Percentiles rank a stretch among this genome's conserved stretches.
These are phyloP conservation scores for Ridgeia piscesae DNA, from an alignment of 1,140 invertebrate species.

Conservation along the genomic window DNA sequence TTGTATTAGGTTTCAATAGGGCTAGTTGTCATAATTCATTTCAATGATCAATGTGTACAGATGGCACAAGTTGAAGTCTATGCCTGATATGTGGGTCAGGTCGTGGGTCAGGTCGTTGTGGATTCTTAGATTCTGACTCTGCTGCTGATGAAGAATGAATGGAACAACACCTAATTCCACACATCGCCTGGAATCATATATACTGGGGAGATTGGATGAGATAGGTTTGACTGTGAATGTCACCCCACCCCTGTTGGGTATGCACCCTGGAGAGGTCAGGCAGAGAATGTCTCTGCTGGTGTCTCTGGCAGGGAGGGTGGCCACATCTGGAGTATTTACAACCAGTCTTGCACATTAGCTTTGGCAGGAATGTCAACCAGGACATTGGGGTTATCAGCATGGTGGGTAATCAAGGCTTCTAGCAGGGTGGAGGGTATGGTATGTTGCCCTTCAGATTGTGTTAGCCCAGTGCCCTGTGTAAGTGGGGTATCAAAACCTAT, in stretches of 20 bases:
- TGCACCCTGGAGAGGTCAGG: not conserved
- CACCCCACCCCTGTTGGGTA: not conserved
- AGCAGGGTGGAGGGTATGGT: not conserved
- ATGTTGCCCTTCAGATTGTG: not conserved
- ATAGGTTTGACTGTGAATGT: not conserved
- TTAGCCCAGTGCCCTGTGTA: not conserved
- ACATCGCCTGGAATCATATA: not conserved
- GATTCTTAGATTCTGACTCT: not conserved
- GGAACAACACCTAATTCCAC: not conserved
- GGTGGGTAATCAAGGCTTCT: not conserved
- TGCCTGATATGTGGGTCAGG: not conserved
- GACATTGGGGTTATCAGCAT: not conserved
- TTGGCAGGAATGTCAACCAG: not conserved
- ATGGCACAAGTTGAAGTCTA: not conserved
- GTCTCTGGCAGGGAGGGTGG: not conserved
- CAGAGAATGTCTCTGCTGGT: not conserved
- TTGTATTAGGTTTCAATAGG: not conserved
- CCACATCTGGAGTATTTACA: not conserved
- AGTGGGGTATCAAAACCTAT: not conserved
- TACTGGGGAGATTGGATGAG: not conserved
- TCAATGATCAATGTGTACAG: not conserved
- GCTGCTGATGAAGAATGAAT: not conserved
- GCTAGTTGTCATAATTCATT: not conserved
- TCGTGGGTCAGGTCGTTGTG: not conserved
- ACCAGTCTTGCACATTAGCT: not conserved